Percentiles rank a stretch among this genome's conserved stretches.
These are phyloP conservation scores for Platycheirus albimanus DNA, from an alignment of 2,888 invertebrate species.

Conservation along the genomic window DNA sequence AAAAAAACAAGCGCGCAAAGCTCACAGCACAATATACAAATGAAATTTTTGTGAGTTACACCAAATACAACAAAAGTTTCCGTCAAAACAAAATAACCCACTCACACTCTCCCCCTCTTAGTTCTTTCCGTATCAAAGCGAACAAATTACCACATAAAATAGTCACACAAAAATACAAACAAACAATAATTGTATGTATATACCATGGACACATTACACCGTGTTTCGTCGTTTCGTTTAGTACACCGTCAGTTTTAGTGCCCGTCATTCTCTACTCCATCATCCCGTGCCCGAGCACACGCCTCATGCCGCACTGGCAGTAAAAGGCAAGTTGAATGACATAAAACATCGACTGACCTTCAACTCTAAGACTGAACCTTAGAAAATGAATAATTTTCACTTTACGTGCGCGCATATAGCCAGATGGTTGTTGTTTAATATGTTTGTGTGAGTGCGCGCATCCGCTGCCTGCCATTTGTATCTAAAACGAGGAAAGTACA, in stretches of 20 bases:
- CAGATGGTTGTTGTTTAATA: constrained; percentile 20
- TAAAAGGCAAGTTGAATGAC: constrained; percentile 82
- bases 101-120: neutral
- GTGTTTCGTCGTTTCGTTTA: constrained; percentile 39
- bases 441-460: constrained; percentile 44
- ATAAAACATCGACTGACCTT: constrained; percentile 83
- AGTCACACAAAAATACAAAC: constrained; percentile 33
- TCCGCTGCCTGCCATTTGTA: constrained; percentile 54
- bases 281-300: constrained; percentile 18
- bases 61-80: constrained; percentile 64
- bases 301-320: constrained; percentile 42
- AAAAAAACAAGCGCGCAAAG: constrained; percentile 33
- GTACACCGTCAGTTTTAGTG: constrained; percentile 15
- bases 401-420: constrained; percentile 73
- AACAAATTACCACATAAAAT: constrained; percentile 57
- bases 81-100: constrained; percentile 70
- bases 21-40: constrained; percentile 18
- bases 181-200: constrained; percentile 24
- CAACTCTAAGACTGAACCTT: constrained; percentile 82
- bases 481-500: constrained; percentile 12
- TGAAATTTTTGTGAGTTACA: neutral
- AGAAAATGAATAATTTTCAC: constrained; percentile 81
- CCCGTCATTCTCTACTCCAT: constrained; percentile 11
- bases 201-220: constrained; percentile 46
- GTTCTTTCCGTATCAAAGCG: constrained; percentile 49